Base-by-base conservation (phyloP, 2,113 vertebrate genomes). In the Vulpes lagopus region DNA sequence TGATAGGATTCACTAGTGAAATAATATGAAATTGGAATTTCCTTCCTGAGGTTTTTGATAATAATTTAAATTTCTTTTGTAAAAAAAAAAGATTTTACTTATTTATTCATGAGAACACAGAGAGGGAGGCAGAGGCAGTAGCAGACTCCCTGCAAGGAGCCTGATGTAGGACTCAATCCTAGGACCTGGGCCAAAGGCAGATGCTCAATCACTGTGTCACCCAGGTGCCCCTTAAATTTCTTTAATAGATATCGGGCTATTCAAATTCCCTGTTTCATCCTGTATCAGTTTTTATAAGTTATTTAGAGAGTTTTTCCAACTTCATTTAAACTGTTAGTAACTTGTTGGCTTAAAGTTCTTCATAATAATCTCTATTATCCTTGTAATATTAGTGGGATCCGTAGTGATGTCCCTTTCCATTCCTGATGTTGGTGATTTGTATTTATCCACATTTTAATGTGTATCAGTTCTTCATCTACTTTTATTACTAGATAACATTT, bases 1-100 rank as follows among this genome's bases (percentile, higher is more conserved):
- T 78, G 53, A 88, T 91, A 94, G 16, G 78, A 64, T 49, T 88
- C 87, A 93, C 12, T 20, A 64, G 27, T 83, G 8, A 88, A 94
- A 88, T 57, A 87, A 43, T 20, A 78, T 35, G 38, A 30, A 10
- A 17, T 59, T 83, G 2, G 1, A 78, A n/a, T 94, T 91, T 93
- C 69, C 73, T 16, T 80, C 79, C 25, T 65, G 57, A 59, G 53
- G 30, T n/a, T 76, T 94, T 81, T 67, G 16, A 59, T 86, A 74
- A 69, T 14, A 49, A 91, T 94, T 94, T 81, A 11, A 62, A 60
- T 57, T 83, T 64, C 57, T 27, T 49, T 43, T 43, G 1, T 7
- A 43, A 43, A 43, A 43, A 43, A 43, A 43, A 43, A 43, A 43
- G 43, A 43, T 43, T 43, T 43, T 43, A 43, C 43, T 8, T 7